Evolutionary conservation across 2,888 invertebrate species (phyloP), one percentile per base, ranked within the genome.

Genomic region (Tachystola acroxantha): DNA sequence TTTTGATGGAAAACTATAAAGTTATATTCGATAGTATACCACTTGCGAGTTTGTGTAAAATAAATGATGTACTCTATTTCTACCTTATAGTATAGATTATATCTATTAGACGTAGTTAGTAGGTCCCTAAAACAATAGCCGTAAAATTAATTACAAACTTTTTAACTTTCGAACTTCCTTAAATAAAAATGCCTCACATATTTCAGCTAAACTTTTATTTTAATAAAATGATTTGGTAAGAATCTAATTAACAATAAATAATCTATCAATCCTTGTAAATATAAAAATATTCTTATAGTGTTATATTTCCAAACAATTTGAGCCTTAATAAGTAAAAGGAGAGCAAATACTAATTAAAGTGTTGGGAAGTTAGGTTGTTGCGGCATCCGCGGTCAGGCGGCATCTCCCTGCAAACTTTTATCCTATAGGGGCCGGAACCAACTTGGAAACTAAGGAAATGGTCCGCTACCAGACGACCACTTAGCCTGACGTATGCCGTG

Each of bases 301-400:
- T 49, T 50, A 43, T 32, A 40, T 49, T 53, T 30, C n/a, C 36
- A 44, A 50, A 50, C 51, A 54, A 52, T 50, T 55, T 50, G 48
- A 54, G 53, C 58, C 56, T 62, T 62, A 58, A 53, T 58, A 60
- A 59, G 44, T 43, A 46, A 43, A 48, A 49, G 42, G 43, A 39
- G 44, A 52, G 50, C 54, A 62, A 63, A 64, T 66, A 64, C 71
- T 75, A 78, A 78, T 78, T 78, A 75, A 74, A 74, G 62, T 72
- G 68, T 65, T 58, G 42, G 43, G 39, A 72, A 76, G 68, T 74
- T 73, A 39, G 61, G 56, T 58, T 64, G 64, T 62, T 59, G 60
- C 42, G 57, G 61, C 50, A 49, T 54, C 46, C 46, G 60, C 55
- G 64, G 64, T 57, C 55, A 62, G 64, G 50, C 52, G 56, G 53